Base-by-base conservation (phyloP, 2,797 vertebrate genomes). In the Danio tinwini region DNA sequence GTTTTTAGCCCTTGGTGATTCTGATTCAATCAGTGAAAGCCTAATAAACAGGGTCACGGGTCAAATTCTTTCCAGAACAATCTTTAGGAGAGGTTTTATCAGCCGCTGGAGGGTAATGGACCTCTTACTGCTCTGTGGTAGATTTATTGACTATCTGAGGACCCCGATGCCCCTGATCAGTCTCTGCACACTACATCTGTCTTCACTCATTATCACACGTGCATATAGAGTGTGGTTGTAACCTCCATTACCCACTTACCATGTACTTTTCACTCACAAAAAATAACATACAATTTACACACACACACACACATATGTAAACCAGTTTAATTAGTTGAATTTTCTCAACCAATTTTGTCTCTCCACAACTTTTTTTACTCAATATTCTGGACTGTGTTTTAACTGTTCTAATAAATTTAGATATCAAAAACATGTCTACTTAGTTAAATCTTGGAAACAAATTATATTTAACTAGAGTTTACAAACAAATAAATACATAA, bases 181-280 rank as follows among this genome's bases (percentile, higher is more conserved):
- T 74, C 61, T 81, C 59, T 59, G 17, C 21, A 56, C 65, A 74
- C 74, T 83, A 74, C 80, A 83, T 85, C 85, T 85, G 83, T 84
- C 83, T 79, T 72, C 14, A 82, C 71, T 81, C 78, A 83, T 88
- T 88, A 87, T 47, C 55, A 29, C 71, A 69, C 70, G 55, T 81
- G 65, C 68, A 79, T 67, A 65, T 50, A 19, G 62, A 81, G 70
- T 80, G 73, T 19, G 65, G 67, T 82, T 76, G 56, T 74, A 58
- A 58, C 69, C 52, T 61, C 64, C 72, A 81, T 87, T 85, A 75
- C 61, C 68, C 89, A 88, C 86, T 91, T 89, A 87, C 83, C 86
- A 85, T 84, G 78, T 55, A 6, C 71, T 62, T 44, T 5, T 9
- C 37, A 58, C 47, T 63, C 40, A 64, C 53, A 56, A 69, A 64